These are phyloP conservation scores for Mormyrus proboscirostris DNA, from an alignment of 2,797 vertebrate species.

Conservation along the genomic window DNA sequence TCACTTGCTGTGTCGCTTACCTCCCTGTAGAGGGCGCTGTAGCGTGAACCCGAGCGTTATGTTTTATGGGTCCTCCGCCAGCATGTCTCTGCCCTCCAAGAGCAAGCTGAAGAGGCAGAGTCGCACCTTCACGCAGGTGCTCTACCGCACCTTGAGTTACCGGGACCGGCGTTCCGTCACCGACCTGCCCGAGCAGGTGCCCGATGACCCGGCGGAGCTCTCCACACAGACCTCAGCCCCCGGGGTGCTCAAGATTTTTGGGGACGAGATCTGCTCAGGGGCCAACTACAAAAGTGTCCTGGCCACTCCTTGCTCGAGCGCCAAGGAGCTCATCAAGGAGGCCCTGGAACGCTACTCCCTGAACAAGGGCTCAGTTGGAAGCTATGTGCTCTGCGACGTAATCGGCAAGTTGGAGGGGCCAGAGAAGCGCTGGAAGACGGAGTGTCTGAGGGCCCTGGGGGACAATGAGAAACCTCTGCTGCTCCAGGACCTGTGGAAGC, in stretches of 20 bases:
- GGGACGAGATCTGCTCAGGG: constrained; percentile 80
- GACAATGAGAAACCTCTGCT: constrained; percentile 88
- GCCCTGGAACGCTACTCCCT: constrained; percentile 86
- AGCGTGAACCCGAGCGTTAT: constrained; percentile 55
- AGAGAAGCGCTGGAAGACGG: constrained; percentile 69
- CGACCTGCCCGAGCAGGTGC: constrained; percentile 51
- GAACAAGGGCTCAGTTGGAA: constrained; percentile 65
- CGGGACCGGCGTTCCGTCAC: constrained; percentile 70
- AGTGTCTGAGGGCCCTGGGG: constrained; percentile 76
- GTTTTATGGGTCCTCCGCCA: constrained; percentile 86
- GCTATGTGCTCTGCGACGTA: constrained; percentile 82
- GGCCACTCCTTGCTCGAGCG: constrained; percentile 78
- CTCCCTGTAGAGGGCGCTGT: constrained; percentile 26
- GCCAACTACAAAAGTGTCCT: constrained; percentile 94
- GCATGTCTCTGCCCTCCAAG: constrained; percentile 86
- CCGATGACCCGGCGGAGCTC: constrained; percentile 83
- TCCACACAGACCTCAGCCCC: constrained; percentile 89
- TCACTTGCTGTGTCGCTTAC: neutral
- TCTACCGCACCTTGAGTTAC: constrained; percentile 87
- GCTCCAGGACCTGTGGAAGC: constrained; percentile 92
- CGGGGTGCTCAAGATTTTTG: constrained; percentile 88
- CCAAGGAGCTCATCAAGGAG: constrained; percentile 84
- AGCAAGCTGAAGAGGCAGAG: constrained; percentile 83
- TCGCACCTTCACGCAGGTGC: constrained; percentile 78
- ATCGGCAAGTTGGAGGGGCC: constrained; percentile 72